Conservation (phyloP, 2,113 vertebrate genomes). For the Malurus elegans region DNA sequence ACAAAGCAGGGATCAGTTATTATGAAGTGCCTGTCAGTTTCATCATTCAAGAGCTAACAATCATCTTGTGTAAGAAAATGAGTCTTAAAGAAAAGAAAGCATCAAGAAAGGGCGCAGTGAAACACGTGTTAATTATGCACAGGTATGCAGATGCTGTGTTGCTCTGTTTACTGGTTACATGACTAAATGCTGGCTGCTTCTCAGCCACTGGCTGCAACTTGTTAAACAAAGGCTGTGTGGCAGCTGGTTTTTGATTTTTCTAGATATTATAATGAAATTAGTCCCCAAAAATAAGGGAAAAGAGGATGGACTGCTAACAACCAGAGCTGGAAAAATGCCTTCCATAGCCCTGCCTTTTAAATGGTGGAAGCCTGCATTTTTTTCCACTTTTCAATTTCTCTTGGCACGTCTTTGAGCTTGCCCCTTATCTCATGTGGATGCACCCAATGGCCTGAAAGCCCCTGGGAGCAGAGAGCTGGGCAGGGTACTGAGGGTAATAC, state of each 20-base stretch:
- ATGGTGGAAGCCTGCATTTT: neutral
- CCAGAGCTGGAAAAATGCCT: neutral
- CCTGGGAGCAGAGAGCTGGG: neutral
- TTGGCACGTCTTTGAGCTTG: neutral
- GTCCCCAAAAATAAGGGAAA: neutral
- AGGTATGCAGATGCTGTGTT: neutral
- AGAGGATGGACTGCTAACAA: neutral
- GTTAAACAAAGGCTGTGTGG: neutral
- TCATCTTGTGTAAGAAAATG: neutral
- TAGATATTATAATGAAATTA: neutral
- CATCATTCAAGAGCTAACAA: neutral
- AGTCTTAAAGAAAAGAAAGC: neutral
- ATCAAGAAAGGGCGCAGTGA: neutral
- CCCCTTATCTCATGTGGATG: neutral
- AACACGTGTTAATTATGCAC: accelerated
- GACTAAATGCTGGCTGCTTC: neutral
- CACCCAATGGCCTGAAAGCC: neutral
- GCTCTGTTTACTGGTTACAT: neutral
- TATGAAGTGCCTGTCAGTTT: neutral
- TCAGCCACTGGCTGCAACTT: neutral
- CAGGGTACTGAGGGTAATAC: accelerated
- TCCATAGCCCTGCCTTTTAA: neutral
- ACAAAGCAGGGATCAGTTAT: neutral
- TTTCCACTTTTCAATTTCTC: neutral
- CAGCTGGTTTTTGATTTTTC: neutral